A percentile compares a stretch with the other conserved stretches of the same genome.
These are phyloP conservation scores for Manis javanica DNA, from an alignment of 2,797 vertebrate species.

Conservation along the genomic window DNA sequence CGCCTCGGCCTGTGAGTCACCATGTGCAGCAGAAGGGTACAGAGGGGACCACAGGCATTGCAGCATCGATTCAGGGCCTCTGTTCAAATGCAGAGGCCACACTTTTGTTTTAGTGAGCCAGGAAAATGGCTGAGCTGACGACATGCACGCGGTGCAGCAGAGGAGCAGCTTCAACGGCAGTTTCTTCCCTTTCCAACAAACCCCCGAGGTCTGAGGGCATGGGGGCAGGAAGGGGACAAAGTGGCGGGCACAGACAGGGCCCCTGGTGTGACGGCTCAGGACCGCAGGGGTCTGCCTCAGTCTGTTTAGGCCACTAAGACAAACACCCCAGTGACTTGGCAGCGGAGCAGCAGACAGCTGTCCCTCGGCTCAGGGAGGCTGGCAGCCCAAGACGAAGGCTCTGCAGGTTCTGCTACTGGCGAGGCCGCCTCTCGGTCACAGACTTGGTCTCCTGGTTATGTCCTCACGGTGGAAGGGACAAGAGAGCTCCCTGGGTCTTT, in stretches of 20 bases:
- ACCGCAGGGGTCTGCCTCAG: fast-evolving
- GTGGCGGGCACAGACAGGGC: neutral
- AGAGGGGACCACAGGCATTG: too few species aligned
- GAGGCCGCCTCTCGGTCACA: fast-evolving
- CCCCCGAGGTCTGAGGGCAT: neutral
- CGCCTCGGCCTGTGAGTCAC: too few species aligned
- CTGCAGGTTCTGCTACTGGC: fast-evolving
- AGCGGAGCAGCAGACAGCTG: neutral
- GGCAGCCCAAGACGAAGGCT: neutral
- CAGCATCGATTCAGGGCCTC: too few species aligned
- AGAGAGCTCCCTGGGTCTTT: neutral
- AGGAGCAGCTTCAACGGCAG: neutral
- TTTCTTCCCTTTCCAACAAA: neutral
- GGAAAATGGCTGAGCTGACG: neutral
- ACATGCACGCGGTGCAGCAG: fast-evolving
- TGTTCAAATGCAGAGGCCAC: too few species aligned
- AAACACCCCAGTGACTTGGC: fast-evolving
- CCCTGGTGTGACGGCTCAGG: fast-evolving
- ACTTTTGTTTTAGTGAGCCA: neutral
- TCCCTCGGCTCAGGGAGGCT: neutral
- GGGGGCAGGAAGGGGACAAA: fast-evolving
- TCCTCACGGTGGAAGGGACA: fast-evolving
- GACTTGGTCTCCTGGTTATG: neutral
- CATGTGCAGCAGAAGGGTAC: too few species aligned
- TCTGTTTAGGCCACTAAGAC: fast-evolving